Base-by-base conservation (phyloP, 1,140 invertebrate genomes). In the Stenopsyche tienmushanensis region DNA sequence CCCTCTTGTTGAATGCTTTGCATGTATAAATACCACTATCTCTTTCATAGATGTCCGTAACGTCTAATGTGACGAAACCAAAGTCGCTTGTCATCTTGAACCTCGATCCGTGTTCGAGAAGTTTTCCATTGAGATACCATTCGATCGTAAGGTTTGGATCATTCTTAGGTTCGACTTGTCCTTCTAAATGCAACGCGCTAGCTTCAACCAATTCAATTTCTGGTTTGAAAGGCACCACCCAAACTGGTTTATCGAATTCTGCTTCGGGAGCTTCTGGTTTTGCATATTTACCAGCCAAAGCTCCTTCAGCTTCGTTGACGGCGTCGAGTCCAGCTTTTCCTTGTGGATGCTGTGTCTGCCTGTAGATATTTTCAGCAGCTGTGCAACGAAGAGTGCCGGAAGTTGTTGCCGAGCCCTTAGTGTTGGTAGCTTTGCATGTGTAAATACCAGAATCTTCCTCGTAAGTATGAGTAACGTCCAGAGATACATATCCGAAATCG, bases 11-110 rank as follows among this genome's bases (percentile, higher is more conserved):
- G 66, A 84, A 91, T 13, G 91, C 92, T 72, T 94, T 92, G 76
- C 90, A 93, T 2, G 93, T 96, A 74, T 96, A 96, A 68, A 96
- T 90, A 67, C 97, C 97, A 74, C 93, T 92, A 78, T 99, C 97
- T 71, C 94, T 86, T 69, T 94, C 89, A 76, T 96, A 93, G 0
- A 93, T 87, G 74, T 96, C 93, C 45, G 86, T 91, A 42, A 96
- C 78, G 76, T 96, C 93, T 47, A 98, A 79, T 3, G 92, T 94
- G 0, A 96, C 92, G 75, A 93, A 95, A 62, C 95, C 94, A 76
- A 97, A 97, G 71, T 97, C 94, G 75, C 85, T 93, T 0, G 89
- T 92, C 76, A 92, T 86, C 75, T 92, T 94, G 74, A 93, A 95
- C 58, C 92, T 81, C 3, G 91, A 89, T 68, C 89, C 92, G 74